These are phyloP conservation scores for Himantopus leucocephalus DNA, from an alignment of 2,113 vertebrate genomes.

Conservation along the genomic window DNA sequence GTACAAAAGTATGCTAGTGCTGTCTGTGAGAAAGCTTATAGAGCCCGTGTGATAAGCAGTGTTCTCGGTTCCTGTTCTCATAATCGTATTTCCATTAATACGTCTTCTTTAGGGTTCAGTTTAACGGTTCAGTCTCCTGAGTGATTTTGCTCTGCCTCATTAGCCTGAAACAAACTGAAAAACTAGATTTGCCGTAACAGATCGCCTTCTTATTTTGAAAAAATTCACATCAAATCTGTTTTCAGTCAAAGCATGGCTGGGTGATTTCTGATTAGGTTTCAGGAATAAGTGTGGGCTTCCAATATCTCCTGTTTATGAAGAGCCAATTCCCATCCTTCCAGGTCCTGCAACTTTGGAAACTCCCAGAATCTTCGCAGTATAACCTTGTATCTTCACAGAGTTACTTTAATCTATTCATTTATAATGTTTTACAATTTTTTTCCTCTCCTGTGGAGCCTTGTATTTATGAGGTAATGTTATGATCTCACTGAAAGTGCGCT, in stretches of 20 bases:
- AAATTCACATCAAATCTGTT: not conserved
- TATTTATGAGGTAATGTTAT: not conserved
- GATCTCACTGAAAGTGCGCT: not conserved
- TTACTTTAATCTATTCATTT: not conserved
- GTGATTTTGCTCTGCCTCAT: not conserved
- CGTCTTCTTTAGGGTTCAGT: not conserved
- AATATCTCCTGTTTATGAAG: not conserved
- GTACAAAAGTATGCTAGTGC: not conserved
- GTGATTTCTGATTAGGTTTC: not conserved
- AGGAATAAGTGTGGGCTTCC: not conserved
- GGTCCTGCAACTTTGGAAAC: not conserved
- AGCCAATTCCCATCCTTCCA: not conserved
- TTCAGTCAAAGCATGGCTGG: not conserved
- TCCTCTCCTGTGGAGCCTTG: not conserved
- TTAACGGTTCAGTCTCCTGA: not conserved
- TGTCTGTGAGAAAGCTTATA: not conserved
- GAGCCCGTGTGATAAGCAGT: not conserved
- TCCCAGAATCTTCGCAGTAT: not conserved
- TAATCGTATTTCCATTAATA: not conserved
- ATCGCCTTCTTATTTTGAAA: not conserved
- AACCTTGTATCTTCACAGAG: not conserved
- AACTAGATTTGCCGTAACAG: not conserved
- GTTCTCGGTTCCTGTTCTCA: not conserved
- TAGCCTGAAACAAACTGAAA: not conserved
- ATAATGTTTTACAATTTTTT: not conserved